Evolutionary conservation across 1,140 invertebrate genomes (phyloP), one percentile per base, ranked within the genome.

Genomic region (Eurosta solidaginis): DNA sequence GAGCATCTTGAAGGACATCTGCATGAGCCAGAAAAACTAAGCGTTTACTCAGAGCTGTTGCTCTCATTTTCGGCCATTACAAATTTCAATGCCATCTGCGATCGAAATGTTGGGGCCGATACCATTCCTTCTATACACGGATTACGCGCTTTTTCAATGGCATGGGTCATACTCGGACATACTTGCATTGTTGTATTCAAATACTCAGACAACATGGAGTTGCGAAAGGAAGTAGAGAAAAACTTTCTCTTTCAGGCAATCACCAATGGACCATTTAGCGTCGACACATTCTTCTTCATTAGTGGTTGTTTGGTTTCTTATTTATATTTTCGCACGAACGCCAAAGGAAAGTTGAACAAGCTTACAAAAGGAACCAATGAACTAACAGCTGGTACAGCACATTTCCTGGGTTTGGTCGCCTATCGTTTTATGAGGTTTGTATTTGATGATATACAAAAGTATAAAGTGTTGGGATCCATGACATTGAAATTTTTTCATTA

Each of bases 141-240:
- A 1, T 88, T 97, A 0, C 90, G 94, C 4, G 93, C 94, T 0
- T 91, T 97, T 47, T 96, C 95, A 80, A 97, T 97, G 95, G 92
- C 92, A 7, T 97, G 96, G 96, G 95, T 98, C 0, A 95, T 98
- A 54, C 90, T 97, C 2, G 96, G 96, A 0, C 96, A 98, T 87
- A 95, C 95, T 0, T 96, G 92, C 88, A 94, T 94, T 84, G 91
- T 94, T 73, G 92, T 92, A 1, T 96, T 95, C 85, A 95, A 95
- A 89, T 95, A 95, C 83, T 94, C 94, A 1, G 94, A 96, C 84
- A 96, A 96, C 85, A 94, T 94, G 87, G 93, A 94, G 59, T 92
- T 94, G 80, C 89, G 94, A 68, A 93, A 92, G 80, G 89, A 95
- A 29, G 91, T 95, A 14, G 94, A 96, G 84, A 93, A 93, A 83